Percentiles rank a stretch among this genome's conserved stretches.
These are phyloP conservation scores for Loxodonta africana DNA, from an alignment of 2,113 vertebrate genomes.

Conservation along the genomic window DNA sequence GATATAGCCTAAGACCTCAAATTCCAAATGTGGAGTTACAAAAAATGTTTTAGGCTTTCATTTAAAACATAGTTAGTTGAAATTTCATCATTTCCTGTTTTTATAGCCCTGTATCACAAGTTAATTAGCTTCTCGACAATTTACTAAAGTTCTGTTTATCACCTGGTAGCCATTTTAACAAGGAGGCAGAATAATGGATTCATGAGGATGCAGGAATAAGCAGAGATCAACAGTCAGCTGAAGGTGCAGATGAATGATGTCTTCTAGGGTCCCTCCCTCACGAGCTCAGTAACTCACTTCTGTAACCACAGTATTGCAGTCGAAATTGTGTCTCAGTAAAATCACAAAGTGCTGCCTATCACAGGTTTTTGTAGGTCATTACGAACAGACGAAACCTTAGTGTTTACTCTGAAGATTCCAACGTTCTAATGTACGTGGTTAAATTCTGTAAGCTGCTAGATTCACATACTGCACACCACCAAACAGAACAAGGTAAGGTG, in stretches of 20 bases:
- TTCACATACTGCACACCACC: neutral
- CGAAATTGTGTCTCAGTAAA: constrained; percentile 29
- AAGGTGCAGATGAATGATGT: neutral
- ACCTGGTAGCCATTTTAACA: constrained; percentile 34
- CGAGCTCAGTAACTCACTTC: constrained; percentile 7
- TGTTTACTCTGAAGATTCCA: constrained; percentile 54
- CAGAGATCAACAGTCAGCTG: neutral
- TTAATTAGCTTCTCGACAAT: constrained; percentile 27
- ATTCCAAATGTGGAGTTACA: constrained; percentile 15
- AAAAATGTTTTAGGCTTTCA: constrained; percentile 48
- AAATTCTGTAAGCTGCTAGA: neutral
- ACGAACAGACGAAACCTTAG: constrained; percentile 38
- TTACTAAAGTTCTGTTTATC: constrained; percentile 18
- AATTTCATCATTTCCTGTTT: constrained; percentile 50
- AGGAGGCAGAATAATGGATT: constrained; percentile 27
- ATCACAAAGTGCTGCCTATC: neutral
- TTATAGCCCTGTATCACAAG: neutral
- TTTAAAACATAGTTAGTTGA: neutral
- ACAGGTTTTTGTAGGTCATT: constrained; percentile 10
- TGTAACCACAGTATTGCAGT: neutral
- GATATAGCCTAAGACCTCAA: neutral
- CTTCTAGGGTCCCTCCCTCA: neutral
- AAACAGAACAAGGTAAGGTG: constrained; percentile 18
- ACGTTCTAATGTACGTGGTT: neutral
- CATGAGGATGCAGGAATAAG: constrained; percentile 48